Conservation (phyloP, 1,140 invertebrate species). For the Parapsyche elsis region DNA sequence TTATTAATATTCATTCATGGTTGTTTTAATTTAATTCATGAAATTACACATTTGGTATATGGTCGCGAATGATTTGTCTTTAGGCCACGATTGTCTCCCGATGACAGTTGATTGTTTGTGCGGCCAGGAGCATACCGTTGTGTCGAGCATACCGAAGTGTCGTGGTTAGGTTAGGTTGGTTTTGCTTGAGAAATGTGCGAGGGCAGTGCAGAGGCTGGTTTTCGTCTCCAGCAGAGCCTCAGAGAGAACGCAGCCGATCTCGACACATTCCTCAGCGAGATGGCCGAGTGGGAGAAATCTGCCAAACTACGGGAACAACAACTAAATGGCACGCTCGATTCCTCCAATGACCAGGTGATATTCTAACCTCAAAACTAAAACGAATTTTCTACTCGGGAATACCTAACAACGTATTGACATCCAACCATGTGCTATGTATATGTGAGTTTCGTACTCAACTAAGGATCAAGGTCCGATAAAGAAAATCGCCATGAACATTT, state of each 20-base stretch:
- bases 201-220: neutral
- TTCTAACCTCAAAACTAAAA: conserved; percentile 37
- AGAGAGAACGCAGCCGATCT: conserved; percentile 80
- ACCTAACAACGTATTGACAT: too few species aligned
- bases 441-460: too few species aligned
- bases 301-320: conserved; percentile 84
- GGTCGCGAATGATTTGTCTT: too few species aligned
- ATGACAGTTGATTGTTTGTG: conserved; percentile 19
- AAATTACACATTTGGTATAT: too few species aligned
- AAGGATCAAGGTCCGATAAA: too few species aligned
- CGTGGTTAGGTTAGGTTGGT: neutral
- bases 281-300: conserved; percentile 85
- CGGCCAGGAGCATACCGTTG: neutral
- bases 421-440: too few species aligned
- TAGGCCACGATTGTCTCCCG: neutral
- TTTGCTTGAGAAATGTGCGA: neutral
- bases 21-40: too few species aligned
- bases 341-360: neutral
- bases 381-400: too few species aligned
- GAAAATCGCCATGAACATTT: too few species aligned
- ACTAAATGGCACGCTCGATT: neutral
- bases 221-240: conserved; percentile 62
- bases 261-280: conserved; percentile 77
- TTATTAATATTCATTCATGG: too few species aligned
- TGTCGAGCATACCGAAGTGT: neutral